A percentile compares a stretch with the other conserved stretches of the same genome.
phyloP scores from a whole-genome alignment of 2,797 vertebrate genomes.

The Setipinna tenuifilis region DNA sequence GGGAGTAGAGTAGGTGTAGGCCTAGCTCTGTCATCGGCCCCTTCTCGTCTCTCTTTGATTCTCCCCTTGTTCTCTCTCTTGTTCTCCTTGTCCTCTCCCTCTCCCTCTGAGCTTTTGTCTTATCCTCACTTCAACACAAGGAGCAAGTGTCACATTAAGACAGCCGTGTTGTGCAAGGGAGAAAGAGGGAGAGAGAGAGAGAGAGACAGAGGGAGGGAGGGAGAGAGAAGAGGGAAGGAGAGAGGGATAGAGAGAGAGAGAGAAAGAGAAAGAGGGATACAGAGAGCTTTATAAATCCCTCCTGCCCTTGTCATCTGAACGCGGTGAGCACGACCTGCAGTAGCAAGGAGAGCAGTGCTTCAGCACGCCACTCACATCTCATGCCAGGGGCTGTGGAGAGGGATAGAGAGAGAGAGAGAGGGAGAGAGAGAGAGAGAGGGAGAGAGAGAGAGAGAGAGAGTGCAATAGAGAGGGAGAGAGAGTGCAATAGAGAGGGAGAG shows the following conservation, averaged over 20 bases:
- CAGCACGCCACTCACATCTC: slow-evolving; percentile 34
- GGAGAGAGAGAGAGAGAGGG: no score
- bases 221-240: no score
- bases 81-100: background rate
- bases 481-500: no score
- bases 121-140: slow-evolving; percentile 3
- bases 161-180: background rate
- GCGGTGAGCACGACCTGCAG: slow-evolving; percentile 22
- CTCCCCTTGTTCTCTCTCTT: background rate
- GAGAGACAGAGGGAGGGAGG: no score
- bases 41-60: background rate
- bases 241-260: no score
- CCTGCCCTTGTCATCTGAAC: slow-evolving; percentile 10
- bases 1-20: no score
- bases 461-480: no score
- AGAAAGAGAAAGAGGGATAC: no score
- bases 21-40: background rate
- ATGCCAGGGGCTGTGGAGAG: background rate
- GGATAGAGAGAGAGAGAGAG: no score
- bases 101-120: background rate
- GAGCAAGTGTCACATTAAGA: slow-evolving; percentile 20
- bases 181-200: no score
- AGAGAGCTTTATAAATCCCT: background rate
- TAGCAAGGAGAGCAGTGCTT: slow-evolving; percentile 10
- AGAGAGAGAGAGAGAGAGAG: no score